These are phyloP conservation scores for Sycophila texana DNA, from an alignment of 2,888 invertebrate species.

Conservation along the genomic window DNA sequence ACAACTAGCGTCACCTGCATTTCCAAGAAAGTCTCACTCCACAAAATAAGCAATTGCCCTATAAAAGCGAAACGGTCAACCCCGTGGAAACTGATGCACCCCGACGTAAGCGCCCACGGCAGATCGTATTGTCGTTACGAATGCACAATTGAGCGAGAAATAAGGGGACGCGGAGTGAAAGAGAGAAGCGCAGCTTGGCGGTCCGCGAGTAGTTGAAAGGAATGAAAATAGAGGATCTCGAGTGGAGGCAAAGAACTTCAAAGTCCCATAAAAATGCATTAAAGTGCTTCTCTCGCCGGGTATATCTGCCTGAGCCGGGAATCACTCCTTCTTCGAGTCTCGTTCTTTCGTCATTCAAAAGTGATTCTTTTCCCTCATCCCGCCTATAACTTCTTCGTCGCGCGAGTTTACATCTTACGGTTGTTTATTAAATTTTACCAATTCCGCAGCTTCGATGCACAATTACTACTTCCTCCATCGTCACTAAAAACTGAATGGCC, in stretches of 20 bases:
- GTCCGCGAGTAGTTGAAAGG: neutral
- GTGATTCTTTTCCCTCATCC: constrained; percentile 10
- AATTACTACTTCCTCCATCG: too few relatives aligned
- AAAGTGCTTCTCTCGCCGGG: constrained; percentile 19
- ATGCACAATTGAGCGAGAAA: constrained; percentile 17
- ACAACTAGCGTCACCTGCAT: too few relatives aligned
- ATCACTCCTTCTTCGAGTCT: constrained; percentile 13
- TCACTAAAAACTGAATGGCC: too few relatives aligned
- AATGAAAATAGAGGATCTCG: neutral
- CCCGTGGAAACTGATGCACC: constrained; percentile 32
- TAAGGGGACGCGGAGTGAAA: neutral
- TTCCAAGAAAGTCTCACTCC: neutral
- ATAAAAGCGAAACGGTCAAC: too few relatives aligned
- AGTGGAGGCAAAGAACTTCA: constrained; percentile 27
- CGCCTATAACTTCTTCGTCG: neutral
- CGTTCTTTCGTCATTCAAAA: constrained; percentile 35
- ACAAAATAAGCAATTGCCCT: too few relatives aligned
- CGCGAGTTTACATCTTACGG: too few relatives aligned
- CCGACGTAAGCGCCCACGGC: constrained; percentile 40
- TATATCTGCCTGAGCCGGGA: constrained; percentile 24
- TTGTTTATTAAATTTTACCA: neutral
- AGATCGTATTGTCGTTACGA: constrained; percentile 45
- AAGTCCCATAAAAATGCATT: constrained; percentile 54
- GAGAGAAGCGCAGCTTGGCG: neutral
- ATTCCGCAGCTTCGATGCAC: neutral